phyloP scores from a whole-genome alignment of 1,140 invertebrate genomes.

The Gerris buenoi region DNA sequence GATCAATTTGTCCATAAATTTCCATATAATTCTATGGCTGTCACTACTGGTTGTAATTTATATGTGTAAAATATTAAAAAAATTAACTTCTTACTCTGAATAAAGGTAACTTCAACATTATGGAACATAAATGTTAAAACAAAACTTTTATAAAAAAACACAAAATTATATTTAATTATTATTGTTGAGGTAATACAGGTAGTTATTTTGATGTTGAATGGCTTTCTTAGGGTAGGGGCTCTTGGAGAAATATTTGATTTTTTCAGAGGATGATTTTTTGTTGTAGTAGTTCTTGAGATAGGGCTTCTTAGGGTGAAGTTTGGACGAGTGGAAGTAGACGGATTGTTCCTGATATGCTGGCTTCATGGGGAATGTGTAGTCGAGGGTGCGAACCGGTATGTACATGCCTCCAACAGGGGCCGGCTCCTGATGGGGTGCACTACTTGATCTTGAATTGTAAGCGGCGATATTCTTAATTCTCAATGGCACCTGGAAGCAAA shows the following conservation, averaged over 20 bases:
- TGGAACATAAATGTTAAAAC: no score
- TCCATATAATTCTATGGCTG: no score
- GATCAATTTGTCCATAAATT: no score
- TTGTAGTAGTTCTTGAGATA: background rate
- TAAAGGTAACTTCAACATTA: no score
- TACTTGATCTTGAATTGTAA: background rate
- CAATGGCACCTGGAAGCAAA: background rate
- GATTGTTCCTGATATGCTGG: background rate
- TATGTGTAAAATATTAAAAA: no score
- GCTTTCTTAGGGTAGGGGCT: background rate
- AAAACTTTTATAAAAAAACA: background rate
- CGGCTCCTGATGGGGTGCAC: background rate
- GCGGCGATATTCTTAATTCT: background rate
- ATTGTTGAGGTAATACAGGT: background rate
- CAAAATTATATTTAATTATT: background rate
- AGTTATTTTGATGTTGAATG: background rate
- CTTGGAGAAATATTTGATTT: background rate
- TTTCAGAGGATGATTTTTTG: background rate
- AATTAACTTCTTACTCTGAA: no score
- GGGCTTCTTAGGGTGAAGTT: background rate
- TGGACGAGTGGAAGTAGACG: background rate
- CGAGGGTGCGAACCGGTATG: background rate
- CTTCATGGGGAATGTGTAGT: background rate
- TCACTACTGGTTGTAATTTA: no score
- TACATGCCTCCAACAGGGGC: background rate